Evolutionary conservation across 2,888 invertebrate genomes (phyloP).

Genomic region (Agonopterix subpropinquella): DNA sequence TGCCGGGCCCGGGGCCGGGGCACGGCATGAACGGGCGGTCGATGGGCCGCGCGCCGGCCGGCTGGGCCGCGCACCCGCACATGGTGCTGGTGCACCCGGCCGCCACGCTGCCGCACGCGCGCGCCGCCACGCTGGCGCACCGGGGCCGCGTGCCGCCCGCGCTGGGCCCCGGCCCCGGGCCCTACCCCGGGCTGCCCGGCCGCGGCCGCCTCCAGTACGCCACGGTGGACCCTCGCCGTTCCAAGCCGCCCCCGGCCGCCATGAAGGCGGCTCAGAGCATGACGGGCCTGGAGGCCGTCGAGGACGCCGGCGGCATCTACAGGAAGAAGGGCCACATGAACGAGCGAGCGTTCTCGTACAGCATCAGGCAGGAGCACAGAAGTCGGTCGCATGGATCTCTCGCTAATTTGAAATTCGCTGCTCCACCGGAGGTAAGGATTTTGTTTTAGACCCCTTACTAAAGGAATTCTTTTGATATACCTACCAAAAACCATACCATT

Average conservation of each 20-base stretch:
- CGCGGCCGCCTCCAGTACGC: constrained; percentile 74
- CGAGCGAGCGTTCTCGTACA: constrained; percentile 95
- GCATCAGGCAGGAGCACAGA: constrained; percentile 94
- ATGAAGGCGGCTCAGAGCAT: constrained; percentile 81
- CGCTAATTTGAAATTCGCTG: constrained; percentile 92
- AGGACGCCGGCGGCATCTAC: constrained; percentile 84
- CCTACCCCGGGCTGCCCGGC: constrained; percentile 50
- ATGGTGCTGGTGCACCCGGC: constrained; percentile 67
- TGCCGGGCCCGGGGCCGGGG: constrained; percentile 63
- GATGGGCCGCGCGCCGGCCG: constrained; percentile 60
- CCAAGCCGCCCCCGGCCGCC: constrained; percentile 77
- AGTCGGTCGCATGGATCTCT: constrained; percentile 94
- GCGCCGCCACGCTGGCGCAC: constrained; percentile 71
- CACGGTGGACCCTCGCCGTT: constrained; percentile 78
- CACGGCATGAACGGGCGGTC: constrained; percentile 57
- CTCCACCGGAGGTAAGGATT: constrained; percentile 76
- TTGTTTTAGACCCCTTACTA: neutral
- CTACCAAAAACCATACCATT: too few relatives aligned
- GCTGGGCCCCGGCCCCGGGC: constrained; percentile 59
- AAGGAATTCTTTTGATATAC: too few relatives aligned
- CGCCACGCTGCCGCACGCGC: constrained; percentile 60
- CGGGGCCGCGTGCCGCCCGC: constrained; percentile 77
- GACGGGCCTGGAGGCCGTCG: constrained; percentile 80
- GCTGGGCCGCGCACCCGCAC: constrained; percentile 65
- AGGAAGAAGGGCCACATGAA: constrained; percentile 93